phyloP scores from a whole-genome alignment of 2,797 vertebrate species.

The Graptemys geographica region DNA sequence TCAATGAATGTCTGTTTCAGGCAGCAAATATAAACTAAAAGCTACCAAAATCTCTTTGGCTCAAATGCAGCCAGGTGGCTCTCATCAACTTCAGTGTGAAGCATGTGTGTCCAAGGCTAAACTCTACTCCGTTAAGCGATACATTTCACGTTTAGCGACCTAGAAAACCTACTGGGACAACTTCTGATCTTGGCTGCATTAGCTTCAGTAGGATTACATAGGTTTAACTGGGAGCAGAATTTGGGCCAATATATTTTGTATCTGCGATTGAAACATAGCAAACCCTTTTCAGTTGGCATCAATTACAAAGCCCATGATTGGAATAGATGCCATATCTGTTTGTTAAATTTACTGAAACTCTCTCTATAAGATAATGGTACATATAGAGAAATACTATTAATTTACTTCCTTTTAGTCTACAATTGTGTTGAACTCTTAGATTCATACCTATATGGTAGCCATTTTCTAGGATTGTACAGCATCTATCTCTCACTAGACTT shows the following conservation, averaged over 20 bases:
- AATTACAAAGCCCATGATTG: not conserved
- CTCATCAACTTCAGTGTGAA: not conserved
- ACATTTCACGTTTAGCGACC: not conserved
- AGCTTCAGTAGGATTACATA: not conserved
- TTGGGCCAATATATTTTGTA: not conserved
- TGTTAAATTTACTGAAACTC: not conserved
- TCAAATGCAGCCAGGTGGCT: slow-evolving; percentile 35
- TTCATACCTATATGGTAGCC: not conserved
- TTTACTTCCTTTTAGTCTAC: not conserved
- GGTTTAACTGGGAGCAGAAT: not conserved
- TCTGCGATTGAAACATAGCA: not conserved
- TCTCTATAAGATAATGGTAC: not conserved
- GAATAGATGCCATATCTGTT: not conserved
- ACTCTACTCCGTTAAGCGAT: not conserved
- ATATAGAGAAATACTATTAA: not conserved
- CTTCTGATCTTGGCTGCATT: not conserved
- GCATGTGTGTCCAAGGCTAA: not conserved
- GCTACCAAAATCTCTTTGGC: slow-evolving; percentile 27
- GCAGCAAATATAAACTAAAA: slow-evolving; percentile 11
- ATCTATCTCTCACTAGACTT: not conserved
- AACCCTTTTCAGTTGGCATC: not conserved
- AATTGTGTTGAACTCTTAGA: not conserved
- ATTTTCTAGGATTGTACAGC: not conserved
- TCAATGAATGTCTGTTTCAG: not conserved
- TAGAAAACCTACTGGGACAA: not conserved